Base-by-base conservation (phyloP, 2,888 invertebrate genomes). In the Drosophila nr. perissopoda region DNA sequence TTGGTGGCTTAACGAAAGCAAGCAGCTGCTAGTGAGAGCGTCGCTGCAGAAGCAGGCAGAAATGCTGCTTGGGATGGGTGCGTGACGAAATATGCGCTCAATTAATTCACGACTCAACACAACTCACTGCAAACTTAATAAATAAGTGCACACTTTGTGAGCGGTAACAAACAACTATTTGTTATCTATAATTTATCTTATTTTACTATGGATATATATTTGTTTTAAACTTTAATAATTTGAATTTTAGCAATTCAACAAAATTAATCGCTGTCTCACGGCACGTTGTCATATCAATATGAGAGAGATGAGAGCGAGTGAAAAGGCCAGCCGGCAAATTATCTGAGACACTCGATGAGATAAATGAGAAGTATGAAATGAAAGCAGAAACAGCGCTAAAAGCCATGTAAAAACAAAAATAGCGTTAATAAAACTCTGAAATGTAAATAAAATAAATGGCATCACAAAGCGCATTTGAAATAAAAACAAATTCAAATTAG, bases 351-450 rank as follows among this genome's bases (percentile, higher is more conserved):
- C 21, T 52, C 58, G 38, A 25, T n/a, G 59, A 69, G 80, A 71
- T 80, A 80, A 78, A 60, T 62, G 29, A 48, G 70, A 60, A 87
- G 53, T 48, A 54, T 31, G 31, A 38, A 57, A 66, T 51, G 25
- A 70, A 85, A 90, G 74, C 70, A 63, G 73, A 87, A 73, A 51
- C 54, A 51, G 27, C 65, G 87, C 65, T 90, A 87, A 86, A 90
- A 82, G 58, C 48, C 68, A 71, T 78, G 69, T 86, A 90, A 86
- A 86, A 86, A 86, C 86, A 86, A 86, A 86, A 90, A 89, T 78
- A 81, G 40, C 69, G 70, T 48, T 36, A 79, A 80, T 66, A 69
- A 74, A 70, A 58, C 33, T 31, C 13, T 29, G 71, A 74, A 73
- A 66, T 76, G 56, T 38, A 80, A 63, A 67, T 69, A n/a, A 52